Evolutionary conservation across 2,113 vertebrate genomes (phyloP).

Genomic region (Anoplopoma fimbria): DNA sequence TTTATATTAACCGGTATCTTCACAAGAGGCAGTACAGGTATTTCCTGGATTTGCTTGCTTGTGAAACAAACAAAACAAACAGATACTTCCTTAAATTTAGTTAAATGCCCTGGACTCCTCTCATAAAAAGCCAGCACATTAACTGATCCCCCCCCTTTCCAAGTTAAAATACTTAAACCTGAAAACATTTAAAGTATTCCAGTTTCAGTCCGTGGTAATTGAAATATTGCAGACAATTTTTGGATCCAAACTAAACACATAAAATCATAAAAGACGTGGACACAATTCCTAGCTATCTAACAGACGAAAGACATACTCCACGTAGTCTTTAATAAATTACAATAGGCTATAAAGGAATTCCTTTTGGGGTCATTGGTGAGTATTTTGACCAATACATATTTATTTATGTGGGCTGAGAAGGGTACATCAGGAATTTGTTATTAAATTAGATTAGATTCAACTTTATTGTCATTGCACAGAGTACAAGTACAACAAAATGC

Average conservation of each 20-base stretch:
- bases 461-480: too few relatives aligned
- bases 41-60: conserved; percentile 31
- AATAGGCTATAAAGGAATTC: not conserved
- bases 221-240: not conserved
- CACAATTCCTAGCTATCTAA: not conserved
- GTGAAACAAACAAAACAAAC: conserved; percentile 16
- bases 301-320: not conserved
- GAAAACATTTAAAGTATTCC: not conserved
- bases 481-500: too few relatives aligned
- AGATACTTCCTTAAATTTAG: conserved; percentile 20
- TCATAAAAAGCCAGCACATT: not conserved
- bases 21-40: conserved; percentile 8
- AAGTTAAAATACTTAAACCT: not conserved
- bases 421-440: not conserved
- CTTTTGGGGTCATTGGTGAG: not conserved
- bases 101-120: not conserved
- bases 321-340: not conserved
- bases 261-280: not conserved
- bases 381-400: not conserved
- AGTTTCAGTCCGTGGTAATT: not conserved
- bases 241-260: not conserved
- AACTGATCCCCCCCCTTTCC: not conserved
- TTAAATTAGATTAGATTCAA: too few relatives aligned
- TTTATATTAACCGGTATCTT: not conserved
- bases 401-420: not conserved